Evolutionary conservation across 1,140 invertebrate genomes (phyloP).

Genomic region (Sitobion miscanthi): DNA sequence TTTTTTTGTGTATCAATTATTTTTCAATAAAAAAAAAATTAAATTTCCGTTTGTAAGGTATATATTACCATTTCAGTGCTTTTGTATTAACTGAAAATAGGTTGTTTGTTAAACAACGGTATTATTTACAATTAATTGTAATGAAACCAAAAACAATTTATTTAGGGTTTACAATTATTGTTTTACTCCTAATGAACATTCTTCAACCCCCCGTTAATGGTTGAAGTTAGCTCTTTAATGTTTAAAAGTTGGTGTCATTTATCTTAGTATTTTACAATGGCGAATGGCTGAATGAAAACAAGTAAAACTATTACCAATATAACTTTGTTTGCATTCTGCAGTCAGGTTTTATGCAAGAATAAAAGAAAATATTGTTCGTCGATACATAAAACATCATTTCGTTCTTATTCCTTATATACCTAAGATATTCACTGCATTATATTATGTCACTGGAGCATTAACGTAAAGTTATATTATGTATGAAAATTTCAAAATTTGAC

Average conservation of each 20-base stretch:
- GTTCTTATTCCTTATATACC: not conserved
- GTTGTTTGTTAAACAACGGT: conserved; percentile 31
- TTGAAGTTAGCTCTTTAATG: conserved; percentile 54
- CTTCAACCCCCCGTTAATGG: conserved; percentile 43
- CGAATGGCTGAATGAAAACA: conserved; percentile 31
- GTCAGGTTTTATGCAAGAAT: not conserved
- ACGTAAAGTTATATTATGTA: conserved; percentile 21
- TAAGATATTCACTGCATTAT: not conserved
- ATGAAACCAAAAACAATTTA: conserved; percentile 56
- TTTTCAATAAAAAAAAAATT: not conserved
- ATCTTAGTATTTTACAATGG: conserved; percentile 49
- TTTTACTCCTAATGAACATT: conserved; percentile 56
- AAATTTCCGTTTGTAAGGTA: not conserved
- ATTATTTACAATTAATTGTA: conserved; percentile 53
- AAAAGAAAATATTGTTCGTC: not conserved
- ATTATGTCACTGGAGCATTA: not conserved
- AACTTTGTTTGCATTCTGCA: conserved; percentile 28
- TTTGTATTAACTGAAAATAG: not conserved
- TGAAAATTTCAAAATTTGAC: not conserved
- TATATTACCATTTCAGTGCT: not conserved
- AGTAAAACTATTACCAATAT: conserved; percentile 47
- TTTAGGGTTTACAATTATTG: conserved; percentile 55
- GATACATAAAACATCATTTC: not conserved
- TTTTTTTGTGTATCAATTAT: not conserved
- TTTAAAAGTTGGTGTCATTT: conserved; percentile 52